These are phyloP conservation scores for Eutolmus rufibarbis DNA, from an alignment of 2,888 invertebrate genomes.

Conservation along the genomic window DNA sequence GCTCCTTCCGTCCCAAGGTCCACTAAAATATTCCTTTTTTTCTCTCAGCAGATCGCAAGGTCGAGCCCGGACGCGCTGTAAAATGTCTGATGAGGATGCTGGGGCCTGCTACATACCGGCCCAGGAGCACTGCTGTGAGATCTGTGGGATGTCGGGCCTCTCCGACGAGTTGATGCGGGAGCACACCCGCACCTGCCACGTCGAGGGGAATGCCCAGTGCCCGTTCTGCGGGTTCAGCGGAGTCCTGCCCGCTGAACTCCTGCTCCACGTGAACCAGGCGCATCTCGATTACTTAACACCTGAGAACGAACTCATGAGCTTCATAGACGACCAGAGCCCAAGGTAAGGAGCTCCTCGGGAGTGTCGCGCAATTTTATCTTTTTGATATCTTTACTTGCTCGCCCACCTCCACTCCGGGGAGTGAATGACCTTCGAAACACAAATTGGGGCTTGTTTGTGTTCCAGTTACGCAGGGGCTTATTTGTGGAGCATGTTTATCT, in stretches of 20 bases:
- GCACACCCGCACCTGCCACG: constrained; percentile 80
- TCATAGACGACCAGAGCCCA: constrained; percentile 76
- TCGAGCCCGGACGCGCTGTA: not conserved
- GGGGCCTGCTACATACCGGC: constrained; percentile 49
- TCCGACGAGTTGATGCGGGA: constrained; percentile 80
- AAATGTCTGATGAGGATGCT: constrained; percentile 49
- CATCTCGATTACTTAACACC: constrained; percentile 84
- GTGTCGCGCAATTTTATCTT: not conserved
- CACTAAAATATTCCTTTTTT: not conserved
- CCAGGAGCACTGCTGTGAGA: constrained; percentile 72
- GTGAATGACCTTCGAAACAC: not conserved
- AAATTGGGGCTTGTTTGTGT: not conserved
- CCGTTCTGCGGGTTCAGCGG: constrained; percentile 82
- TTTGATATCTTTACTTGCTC: not conserved
- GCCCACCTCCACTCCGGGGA: not conserved
- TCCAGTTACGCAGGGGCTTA: not conserved
- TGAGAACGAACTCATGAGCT: constrained; percentile 78
- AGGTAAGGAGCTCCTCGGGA: constrained; percentile 58
- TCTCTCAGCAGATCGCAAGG: not conserved
- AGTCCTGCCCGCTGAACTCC: constrained; percentile 76
- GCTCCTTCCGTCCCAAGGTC: not conserved
- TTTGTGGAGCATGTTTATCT: not conserved
- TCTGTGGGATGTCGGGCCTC: constrained; percentile 84
- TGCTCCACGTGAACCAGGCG: constrained; percentile 82
- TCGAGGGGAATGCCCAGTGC: constrained; percentile 79